Evolutionary conservation across 2,797 vertebrate genomes (phyloP).

Genomic region (Gymnopithys bicolor): DNA sequence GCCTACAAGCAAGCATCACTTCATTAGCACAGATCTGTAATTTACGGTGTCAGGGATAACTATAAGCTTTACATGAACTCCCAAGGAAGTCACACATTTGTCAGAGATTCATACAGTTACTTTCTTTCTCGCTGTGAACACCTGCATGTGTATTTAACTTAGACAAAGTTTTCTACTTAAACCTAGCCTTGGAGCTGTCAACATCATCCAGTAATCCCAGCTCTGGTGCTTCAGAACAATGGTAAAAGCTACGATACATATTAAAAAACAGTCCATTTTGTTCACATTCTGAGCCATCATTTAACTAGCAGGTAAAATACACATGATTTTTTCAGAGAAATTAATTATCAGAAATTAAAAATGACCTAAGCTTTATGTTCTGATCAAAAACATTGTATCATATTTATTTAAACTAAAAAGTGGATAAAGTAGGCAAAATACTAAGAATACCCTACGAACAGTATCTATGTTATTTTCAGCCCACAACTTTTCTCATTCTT

Average conservation of each 20-base stretch:
- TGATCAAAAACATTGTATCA: neutral
- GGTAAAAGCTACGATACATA: neutral
- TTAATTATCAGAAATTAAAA: neutral
- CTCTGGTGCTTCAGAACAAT: neutral
- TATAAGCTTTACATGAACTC: neutral
- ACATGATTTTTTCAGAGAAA: neutral
- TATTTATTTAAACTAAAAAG: neutral
- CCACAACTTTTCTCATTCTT: neutral
- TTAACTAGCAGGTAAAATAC: neutral
- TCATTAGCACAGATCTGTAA: neutral
- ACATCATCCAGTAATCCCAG: neutral
- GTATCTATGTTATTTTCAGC: neutral
- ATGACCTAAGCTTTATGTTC: neutral
- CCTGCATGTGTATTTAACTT: neutral
- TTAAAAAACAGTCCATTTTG: neutral
- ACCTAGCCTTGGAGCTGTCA: neutral
- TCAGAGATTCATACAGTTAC: fast-evolving
- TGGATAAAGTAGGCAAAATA: neutral
- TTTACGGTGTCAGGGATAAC: neutral
- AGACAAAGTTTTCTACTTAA: neutral
- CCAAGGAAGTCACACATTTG: neutral
- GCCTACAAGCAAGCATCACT: neutral
- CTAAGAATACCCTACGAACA: neutral
- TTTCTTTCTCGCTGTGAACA: neutral
- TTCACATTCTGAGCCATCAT: neutral